Conservation (phyloP, 2,113 vertebrate genomes). For the Columba janthina region DNA sequence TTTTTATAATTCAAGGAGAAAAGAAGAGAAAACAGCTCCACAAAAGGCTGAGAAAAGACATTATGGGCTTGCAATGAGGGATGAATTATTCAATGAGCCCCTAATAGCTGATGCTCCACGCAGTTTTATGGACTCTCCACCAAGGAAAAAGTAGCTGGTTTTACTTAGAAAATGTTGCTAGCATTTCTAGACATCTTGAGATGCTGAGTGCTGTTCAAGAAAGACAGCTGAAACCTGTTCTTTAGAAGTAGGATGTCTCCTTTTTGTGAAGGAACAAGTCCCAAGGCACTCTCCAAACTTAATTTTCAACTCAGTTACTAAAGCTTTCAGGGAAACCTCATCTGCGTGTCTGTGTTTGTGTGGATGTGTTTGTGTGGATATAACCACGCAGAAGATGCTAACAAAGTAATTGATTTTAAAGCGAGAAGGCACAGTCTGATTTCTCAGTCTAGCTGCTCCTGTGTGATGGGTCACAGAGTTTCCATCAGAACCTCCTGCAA, state of each 20-base stretch:
- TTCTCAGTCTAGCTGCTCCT: not conserved
- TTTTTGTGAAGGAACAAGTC: not conserved
- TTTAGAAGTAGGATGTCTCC: constrained; percentile 33
- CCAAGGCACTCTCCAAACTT: not conserved
- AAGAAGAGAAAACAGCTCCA: constrained; percentile 93
- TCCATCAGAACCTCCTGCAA: not conserved
- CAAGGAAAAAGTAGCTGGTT: constrained; percentile 84
- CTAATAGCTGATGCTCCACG: constrained; percentile 83
- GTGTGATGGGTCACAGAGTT: not conserved
- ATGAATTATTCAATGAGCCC: constrained; percentile 99
- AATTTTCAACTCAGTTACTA: constrained; percentile 4
- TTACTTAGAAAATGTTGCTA: constrained; percentile 90
- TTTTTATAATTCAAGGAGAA: constrained; percentile 98
- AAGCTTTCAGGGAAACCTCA: constrained; percentile 30
- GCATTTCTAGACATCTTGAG: constrained; percentile 71
- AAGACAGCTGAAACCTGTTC: constrained; percentile 64
- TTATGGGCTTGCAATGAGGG: constrained; percentile 99
- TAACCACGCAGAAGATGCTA: not conserved
- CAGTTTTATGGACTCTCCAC: constrained; percentile 91
- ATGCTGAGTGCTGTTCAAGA: constrained; percentile 67
- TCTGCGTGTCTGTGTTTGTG: not conserved
- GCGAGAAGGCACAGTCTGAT: not conserved
- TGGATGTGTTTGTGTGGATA: not conserved
- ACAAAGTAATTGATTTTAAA: not conserved
- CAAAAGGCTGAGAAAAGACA: constrained; percentile 97